Evolutionary conservation across 2,113 vertebrate species (phyloP).

Genomic region (Chaetorhynchus papuensis): DNA sequence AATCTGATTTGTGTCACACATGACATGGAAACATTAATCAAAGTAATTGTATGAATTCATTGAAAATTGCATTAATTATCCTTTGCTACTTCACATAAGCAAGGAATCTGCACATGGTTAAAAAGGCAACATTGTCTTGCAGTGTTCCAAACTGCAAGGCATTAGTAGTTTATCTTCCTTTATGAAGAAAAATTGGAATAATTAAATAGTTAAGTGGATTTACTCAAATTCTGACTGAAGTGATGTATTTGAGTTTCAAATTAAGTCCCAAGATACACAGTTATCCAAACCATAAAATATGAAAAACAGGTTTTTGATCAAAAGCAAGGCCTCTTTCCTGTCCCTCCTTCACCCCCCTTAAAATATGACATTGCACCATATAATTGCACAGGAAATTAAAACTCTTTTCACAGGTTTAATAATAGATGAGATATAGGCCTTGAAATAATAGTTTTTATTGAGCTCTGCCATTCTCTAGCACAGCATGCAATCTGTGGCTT

Average conservation of each 20-base stretch:
- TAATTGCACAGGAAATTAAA: conserved; percentile 82
- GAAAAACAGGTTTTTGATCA: conserved; percentile 61
- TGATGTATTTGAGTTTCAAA: conserved; percentile 40
- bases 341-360: background rate
- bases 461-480: conserved; percentile 61
- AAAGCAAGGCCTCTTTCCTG: conserved; percentile 35
- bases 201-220: conserved; percentile 62
- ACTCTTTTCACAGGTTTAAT: conserved; percentile 77
- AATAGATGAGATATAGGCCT: conserved; percentile 75
- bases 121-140: conserved; percentile 5
- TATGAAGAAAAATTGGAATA: conserved; percentile 36
- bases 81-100: background rate
- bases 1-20: background rate
- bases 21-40: conserved; percentile 11
- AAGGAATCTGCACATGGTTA: background rate
- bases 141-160: conserved; percentile 6
- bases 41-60: conserved; percentile 41
- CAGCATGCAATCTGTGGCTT: conserved; percentile 56
- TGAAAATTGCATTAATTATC: conserved; percentile 48
- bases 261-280: conserved; percentile 12
- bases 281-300: conserved; percentile 62
- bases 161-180: conserved; percentile 50
- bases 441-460: conserved; percentile 78
- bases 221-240: conserved; percentile 38
- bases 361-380: conserved; percentile 66